Conservation (phyloP, 2,888 invertebrate species). For the Microctonus brassicae region DNA sequence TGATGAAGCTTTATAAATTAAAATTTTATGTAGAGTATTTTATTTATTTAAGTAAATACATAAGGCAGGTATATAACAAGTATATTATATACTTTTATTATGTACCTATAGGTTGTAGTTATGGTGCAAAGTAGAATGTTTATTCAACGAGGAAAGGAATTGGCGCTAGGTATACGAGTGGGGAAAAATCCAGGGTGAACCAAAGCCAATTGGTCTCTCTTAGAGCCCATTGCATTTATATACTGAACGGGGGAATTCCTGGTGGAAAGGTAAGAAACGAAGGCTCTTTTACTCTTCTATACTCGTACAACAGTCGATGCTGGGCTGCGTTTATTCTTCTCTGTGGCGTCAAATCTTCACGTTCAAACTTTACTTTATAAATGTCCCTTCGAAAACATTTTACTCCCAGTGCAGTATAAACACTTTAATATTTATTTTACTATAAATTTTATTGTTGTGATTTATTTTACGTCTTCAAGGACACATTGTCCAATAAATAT, state of each 20-base stretch:
- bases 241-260: constrained; percentile 46
- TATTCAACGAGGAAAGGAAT: constrained; percentile 20
- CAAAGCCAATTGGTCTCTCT: constrained; percentile 47
- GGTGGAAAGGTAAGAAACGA: constrained; percentile 43
- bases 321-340: constrained; percentile 44
- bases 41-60: no score
- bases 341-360: constrained; percentile 42
- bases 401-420: no score
- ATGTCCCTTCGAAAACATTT: no score
- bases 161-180: constrained; percentile 32
- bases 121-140: constrained; percentile 7
- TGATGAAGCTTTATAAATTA: background rate
- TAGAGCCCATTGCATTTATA: constrained; percentile 34
- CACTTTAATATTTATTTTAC: no score
- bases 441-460: no score
- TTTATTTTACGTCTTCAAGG: no score
- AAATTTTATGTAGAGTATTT: background rate
- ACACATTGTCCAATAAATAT: no score
- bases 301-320: constrained; percentile 5
- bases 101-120: background rate
- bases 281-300: constrained; percentile 22
- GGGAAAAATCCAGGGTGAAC: constrained; percentile 47
- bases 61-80: no score
- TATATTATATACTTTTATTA: no score
- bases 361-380: constrained; percentile 22